Base-by-base conservation (phyloP, 2,888 invertebrate species). In the Elmis aenea region DNA sequence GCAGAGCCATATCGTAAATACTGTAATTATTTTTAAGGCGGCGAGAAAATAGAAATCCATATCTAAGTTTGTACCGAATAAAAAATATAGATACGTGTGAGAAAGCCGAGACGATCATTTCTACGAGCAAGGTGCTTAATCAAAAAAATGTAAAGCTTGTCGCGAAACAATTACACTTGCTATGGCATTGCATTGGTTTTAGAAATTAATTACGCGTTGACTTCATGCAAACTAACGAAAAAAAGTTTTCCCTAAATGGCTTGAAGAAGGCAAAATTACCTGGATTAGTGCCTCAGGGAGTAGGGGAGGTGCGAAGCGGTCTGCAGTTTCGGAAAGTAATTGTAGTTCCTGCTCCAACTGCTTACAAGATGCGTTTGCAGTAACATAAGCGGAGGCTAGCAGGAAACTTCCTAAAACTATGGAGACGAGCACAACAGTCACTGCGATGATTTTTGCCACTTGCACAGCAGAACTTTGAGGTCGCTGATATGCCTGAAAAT, bases 381-480 rank as follows among this genome's bases (percentile, higher is more conserved):
- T 79, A 34, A 91, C 77, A 75, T 86, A 91, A 55, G 88, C 83
- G 12, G 87, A 82, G 31, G 88, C 86, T 59, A 91, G 72, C 58
- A 90, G 82, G 67, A 88, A 89, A 42, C 83, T 74, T 46, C 90
- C 90, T 57, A 90, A 70, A 49, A 91, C 81, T 54, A 89, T 77
- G 18, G 87, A 82, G 38, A 88, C 83, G 0, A 82, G 78, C 50
- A 91, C 81, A 52, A 91, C 77, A 44, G 91, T 90, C 50, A 84
- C 72, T 26, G 88, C 90, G 10, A 85, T 83, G 59, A 91, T 88
- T 67, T 84, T 81, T 14, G 91, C 86, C 45, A 91, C 86, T 71
- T 90, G 89, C 43, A 91, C 86, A 30, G 89, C 79, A 26, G 83
- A 78, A 40, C 86, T 83, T 56, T 78, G 73, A 9, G 73, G 73